phyloP scores from a whole-genome alignment of 2,888 invertebrate genomes.

The Copidosoma aretas region DNA sequence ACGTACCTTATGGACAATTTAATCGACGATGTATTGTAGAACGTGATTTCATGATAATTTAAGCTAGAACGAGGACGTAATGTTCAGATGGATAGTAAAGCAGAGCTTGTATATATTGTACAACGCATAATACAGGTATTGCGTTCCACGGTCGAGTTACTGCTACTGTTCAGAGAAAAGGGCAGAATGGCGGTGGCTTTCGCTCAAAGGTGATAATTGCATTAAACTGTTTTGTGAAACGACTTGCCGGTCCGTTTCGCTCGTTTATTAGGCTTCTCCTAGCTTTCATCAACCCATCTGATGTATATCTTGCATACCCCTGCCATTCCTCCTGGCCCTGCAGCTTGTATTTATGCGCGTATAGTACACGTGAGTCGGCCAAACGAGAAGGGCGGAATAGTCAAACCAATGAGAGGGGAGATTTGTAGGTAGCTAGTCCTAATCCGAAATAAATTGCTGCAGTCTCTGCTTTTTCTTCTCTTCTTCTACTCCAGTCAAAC shows the following conservation, averaged over 20 bases:
- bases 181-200: slow-evolving; percentile 42
- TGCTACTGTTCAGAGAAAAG: background rate
- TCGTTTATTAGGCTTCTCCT: slow-evolving; percentile 41
- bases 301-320: slow-evolving; percentile 8
- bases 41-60: no score
- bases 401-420: slow-evolving; percentile 1
- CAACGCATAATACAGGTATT: no score
- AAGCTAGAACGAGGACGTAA: background rate
- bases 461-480: slow-evolving; percentile 7
- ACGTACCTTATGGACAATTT: no score
- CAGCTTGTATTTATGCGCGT: no score
- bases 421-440: slow-evolving; percentile 24
- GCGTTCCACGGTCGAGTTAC: no score
- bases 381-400: background rate
- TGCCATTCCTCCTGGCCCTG: background rate
- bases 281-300: background rate
- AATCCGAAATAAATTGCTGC: slow-evolving; percentile 48
- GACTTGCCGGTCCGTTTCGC: slow-evolving; percentile 19
- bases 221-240: slow-evolving; percentile 49
- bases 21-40: no score
- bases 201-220: slow-evolving; percentile 48
- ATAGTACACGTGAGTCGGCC: no score
- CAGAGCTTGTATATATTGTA: background rate
- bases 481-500: no score
- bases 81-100: background rate